Evolutionary conservation across 1,140 invertebrate species (phyloP), one percentile per base, ranked within the genome.

Genomic region (Colletes latitarsis): DNA sequence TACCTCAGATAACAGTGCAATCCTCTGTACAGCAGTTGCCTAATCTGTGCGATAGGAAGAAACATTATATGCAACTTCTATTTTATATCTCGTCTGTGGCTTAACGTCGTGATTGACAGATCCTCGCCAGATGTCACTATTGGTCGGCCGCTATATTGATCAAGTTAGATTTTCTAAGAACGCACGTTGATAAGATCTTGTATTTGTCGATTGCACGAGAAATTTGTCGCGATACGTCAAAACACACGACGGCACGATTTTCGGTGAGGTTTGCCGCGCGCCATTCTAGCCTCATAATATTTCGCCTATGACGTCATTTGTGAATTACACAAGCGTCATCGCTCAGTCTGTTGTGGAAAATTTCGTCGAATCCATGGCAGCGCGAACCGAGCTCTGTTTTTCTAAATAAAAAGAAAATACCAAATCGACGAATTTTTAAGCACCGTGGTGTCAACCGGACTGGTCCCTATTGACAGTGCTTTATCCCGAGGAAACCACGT

Each of bases 261-360:
- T 70, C 14, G 53, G n/a, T 39, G n/a, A 30, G 41, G 41, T 53
- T 53, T 43, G 39, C n/a, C 49, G 62, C 62, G 10, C 71, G 57
- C 66, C 77, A 17, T 43, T 46, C 52, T 62, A 57, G 58, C 57
- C 60, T 60, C 69, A 70, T 80, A 83, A 88, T 88, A 71, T 70
- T 83, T 86, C 70, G 76, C 19, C 55, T 78, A 88, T 88, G 87
- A 88, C 87, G 87, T 88, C 87, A 88, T 76, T 88, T 78, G 72
- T 76, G 84, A 86, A 88, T 88, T 88, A 88, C 87, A 88, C 87
- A 88, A 88, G 87, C 87, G 87, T 88, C 86, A 88, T 81, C 78
- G 74, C 77, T 83, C 75, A 88, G 83, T 83, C 83, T 88, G 81
- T 88, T 86, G 87, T 88, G 83, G 87, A 86, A 88, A 88, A 88